Evolutionary conservation across 2,113 vertebrate species (phyloP).

Genomic region (Caranx melampygus): DNA sequence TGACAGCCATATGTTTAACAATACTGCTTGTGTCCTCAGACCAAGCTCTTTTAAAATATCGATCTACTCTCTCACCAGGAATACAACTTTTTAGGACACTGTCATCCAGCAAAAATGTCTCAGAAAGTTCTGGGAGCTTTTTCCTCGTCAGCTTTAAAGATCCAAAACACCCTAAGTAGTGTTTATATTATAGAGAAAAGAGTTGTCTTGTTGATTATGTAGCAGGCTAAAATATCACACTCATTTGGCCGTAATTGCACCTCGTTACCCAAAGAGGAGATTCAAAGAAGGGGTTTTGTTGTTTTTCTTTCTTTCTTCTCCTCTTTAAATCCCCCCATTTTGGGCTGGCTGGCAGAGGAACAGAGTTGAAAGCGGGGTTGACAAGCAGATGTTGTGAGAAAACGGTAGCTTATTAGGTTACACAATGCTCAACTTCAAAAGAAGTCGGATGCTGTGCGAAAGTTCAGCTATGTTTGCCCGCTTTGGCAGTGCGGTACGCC

Average conservation of each 20-base stretch:
- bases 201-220: slow-evolving; percentile 59
- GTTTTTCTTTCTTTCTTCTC: slow-evolving; percentile 65
- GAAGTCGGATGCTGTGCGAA: slow-evolving; percentile 66
- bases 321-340: slow-evolving; percentile 59
- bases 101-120: slow-evolving; percentile 46
- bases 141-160: slow-evolving; percentile 49
- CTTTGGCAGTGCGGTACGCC: slow-evolving; percentile 41
- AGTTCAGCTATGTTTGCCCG: slow-evolving; percentile 69
- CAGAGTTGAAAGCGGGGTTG: slow-evolving; percentile 77
- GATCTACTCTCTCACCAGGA: slow-evolving; percentile 23
- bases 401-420: slow-evolving; percentile 84
- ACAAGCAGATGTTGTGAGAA: slow-evolving; percentile 84
- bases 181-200: slow-evolving; percentile 67
- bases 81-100: slow-evolving; percentile 28
- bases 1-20: slow-evolving; percentile 32
- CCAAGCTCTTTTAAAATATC: slow-evolving; percentile 22
- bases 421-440: slow-evolving; percentile 78
- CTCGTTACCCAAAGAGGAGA: slow-evolving; percentile 67
- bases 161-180: slow-evolving; percentile 61
- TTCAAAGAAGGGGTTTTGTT: slow-evolving; percentile 55
- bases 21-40: slow-evolving; percentile 38
- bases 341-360: slow-evolving; percentile 67
- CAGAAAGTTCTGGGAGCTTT: slow-evolving; percentile 41
- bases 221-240: slow-evolving; percentile 73
- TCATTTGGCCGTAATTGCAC: slow-evolving; percentile 76